These are phyloP conservation scores for Odocoileus hemionus DNA, from an alignment of 2,113 vertebrate genomes.

Conservation along the genomic window DNA sequence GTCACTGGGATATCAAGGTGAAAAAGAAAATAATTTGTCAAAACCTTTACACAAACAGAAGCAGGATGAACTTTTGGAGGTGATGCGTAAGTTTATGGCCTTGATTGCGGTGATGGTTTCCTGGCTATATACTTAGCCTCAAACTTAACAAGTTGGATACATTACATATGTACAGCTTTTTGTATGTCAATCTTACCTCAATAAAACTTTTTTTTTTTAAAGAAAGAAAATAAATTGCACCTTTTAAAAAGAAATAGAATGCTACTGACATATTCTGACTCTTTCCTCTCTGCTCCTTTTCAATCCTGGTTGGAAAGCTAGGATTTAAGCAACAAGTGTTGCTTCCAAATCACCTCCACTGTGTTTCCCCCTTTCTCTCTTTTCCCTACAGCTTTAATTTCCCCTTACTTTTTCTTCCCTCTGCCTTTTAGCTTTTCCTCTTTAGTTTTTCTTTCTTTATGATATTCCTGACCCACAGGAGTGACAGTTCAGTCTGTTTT, in stretches of 20 bases:
- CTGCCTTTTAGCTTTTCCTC: background rate
- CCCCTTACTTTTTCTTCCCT: background rate
- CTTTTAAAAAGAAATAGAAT: background rate
- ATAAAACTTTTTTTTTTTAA: background rate
- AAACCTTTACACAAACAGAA: background rate
- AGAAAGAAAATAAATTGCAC: background rate
- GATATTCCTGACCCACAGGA: background rate
- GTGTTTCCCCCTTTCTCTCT: accelerated
- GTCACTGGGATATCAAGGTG: background rate
- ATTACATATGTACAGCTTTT: background rate
- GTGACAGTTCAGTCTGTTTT: background rate
- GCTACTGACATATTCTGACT: background rate
- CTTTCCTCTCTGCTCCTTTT: background rate
- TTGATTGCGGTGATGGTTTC: background rate
- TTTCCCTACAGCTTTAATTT: background rate
- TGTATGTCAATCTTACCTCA: background rate
- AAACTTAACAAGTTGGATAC: background rate
- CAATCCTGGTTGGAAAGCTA: background rate
- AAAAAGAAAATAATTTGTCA: background rate
- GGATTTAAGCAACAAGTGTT: background rate
- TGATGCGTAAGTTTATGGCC: background rate
- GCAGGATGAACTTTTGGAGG: background rate
- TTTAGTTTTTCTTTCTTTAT: background rate
- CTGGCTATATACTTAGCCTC: too few relatives aligned
- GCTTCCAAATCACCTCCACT: background rate